Base-by-base conservation (phyloP, 2,113 vertebrate species). In the Bolborhynchus lineola region DNA sequence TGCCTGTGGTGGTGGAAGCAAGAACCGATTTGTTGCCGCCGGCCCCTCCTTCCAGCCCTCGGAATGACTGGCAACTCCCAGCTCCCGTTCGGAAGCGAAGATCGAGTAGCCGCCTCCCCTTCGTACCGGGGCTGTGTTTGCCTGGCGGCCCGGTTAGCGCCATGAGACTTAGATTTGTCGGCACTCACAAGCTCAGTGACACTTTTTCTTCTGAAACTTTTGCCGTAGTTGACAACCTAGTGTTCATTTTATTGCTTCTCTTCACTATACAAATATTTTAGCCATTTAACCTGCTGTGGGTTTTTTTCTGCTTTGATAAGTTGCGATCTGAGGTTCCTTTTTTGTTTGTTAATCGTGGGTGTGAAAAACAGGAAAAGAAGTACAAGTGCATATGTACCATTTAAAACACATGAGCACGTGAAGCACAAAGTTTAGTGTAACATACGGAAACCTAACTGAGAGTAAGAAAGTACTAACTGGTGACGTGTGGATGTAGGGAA, bases 1-100 rank as follows among this genome's bases (percentile, higher is more conserved):
- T n/a, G 81, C 42, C 57, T 46, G 78, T 29, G 70, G 57, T 13
- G 88, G 13, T 44, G 90, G 70, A 79, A 95, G 92, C 90, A 24
- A 77, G 65, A 90, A 93, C 75, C 84, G 95, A 97, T 97, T 96
- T 95, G 96, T 92, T 87, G 93, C 57, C 75, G 90, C 42, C 95
- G 16, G 95, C 93, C 79, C 96, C 96, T 97, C 96, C 96, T 95
- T 93, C 92, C 78, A 84, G 81, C 81, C n/a, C 84, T 57, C n/a
- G 46, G 15, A 29, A 53, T 94, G 96, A 95, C 72, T 89, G 96
- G 95, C 92, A 89, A 80, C 47, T 90, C 76, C 16, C 35, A 59
- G 77, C 84, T 93, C 71, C 93, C 82, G 52, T 55, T 13, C 89
- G 89, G 71, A 88, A 69, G 76, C 39, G 63, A 21, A 29, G 62